Conservation (phyloP, 64 coral and sea anemone species). For the Stichodactyla mertensii region DNA sequence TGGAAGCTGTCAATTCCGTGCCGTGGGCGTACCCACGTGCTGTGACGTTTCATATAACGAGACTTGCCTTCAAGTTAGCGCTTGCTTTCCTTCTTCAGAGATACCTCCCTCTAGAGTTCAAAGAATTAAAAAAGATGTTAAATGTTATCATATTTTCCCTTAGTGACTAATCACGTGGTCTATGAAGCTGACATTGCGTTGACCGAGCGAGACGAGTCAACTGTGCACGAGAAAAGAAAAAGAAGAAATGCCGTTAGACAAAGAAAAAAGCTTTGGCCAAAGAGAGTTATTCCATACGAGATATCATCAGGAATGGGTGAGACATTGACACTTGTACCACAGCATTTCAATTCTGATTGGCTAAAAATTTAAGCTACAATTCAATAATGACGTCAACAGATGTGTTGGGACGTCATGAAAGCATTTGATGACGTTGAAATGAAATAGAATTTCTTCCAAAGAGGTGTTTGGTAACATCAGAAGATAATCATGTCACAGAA, state of each 20-base stretch:
- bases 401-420: too few relatives aligned
- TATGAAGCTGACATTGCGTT: conserved; percentile 59
- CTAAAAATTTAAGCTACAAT: too few relatives aligned
- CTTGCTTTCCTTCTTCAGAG: too few relatives aligned
- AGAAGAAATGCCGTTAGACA: conserved; percentile 51
- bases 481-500: background rate
- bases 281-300: conserved; percentile 45
- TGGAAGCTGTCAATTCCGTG: too few relatives aligned
- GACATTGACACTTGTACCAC: background rate
- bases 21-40: too few relatives aligned
- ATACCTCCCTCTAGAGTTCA: background rate
- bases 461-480: too few relatives aligned
- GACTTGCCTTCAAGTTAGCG: too few relatives aligned
- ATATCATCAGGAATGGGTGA: conserved; percentile 47
- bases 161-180: conserved; percentile 37
- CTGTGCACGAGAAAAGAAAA: conserved; percentile 10
- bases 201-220: conserved; percentile 45
- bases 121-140: background rate
- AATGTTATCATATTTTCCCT: background rate
- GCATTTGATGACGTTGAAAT: too few relatives aligned
- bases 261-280: conserved; percentile 58
- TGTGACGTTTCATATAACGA: too few relatives aligned
- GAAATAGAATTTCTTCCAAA: too few relatives aligned
- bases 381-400: too few relatives aligned
- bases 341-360: background rate